Evolutionary conservation across 2,888 invertebrate genomes (phyloP).

Genomic region (Tethea ocularis): DNA sequence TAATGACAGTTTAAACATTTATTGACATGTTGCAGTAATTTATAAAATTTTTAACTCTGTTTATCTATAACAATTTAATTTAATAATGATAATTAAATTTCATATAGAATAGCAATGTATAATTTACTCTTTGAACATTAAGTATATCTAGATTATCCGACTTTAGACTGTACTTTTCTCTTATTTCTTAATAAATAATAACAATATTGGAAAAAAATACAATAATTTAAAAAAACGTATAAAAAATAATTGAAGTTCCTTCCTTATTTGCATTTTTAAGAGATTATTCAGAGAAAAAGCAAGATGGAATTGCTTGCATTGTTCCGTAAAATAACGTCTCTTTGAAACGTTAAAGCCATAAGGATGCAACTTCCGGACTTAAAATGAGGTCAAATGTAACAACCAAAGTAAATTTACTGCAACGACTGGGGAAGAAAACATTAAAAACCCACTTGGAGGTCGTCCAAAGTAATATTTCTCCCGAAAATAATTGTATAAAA

Average conservation of each 20-base stretch:
- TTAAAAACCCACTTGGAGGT: conserved; percentile 53
- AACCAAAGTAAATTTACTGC: conserved; percentile 43
- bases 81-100: no score
- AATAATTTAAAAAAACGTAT: no score
- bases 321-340: conserved; percentile 47
- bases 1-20: background rate
- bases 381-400: conserved; percentile 49
- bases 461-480: conserved; percentile 36
- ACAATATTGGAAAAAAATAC: no score
- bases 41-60: no score
- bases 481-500: conserved; percentile 23
- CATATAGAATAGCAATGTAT: background rate
- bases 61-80: no score
- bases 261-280: background rate
- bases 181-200: no score
- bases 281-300: conserved; percentile 12
- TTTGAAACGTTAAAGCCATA: conserved; percentile 34
- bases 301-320: conserved; percentile 43
- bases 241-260: background rate
- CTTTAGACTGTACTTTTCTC: no score
- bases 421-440: conserved; percentile 49
- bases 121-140: no score
- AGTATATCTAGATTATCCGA: no score
- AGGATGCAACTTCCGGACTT: conserved; percentile 47
- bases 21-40: no score